Base-by-base conservation (phyloP, 2,113 vertebrate species). In the Eulemur macaco region DNA sequence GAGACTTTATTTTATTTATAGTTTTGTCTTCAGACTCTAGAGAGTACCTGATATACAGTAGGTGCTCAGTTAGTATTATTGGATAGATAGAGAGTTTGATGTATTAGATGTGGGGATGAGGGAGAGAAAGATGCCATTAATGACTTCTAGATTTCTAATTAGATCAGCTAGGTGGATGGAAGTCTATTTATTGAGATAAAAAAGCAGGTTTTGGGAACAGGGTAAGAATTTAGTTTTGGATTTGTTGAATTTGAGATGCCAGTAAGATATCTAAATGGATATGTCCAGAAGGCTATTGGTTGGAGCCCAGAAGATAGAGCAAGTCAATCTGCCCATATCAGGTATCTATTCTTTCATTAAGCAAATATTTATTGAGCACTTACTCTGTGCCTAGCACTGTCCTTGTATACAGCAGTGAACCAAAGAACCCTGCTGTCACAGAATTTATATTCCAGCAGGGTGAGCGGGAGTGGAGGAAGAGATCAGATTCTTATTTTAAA, bases 201-300 rank as follows among this genome's bases (percentile, higher is more conserved):
- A 52, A 91, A 87, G 31, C 5, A 66, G 45, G 6, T 76, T 95
- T 80, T 78, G 66, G 77, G 37, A 27, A 12, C 78, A 94, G 58
- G 58, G n/a, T 86, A 66, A 86, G 45, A 80, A 82, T 71, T 94
- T 66, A 58, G 71, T 60, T 96, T 94, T 78, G 69, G 34, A 58
- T 64, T 50, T 91, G 21, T 71, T 91, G 82, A 89, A 86, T 95
- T 96, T 71, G 73, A 84, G 54, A 58, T 94, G 31, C n/a, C 56
- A 88, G n/a, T 85, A 71, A 29, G 31, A 20, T 91, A 74, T 80
- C 47, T 89, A 88, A 89, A 68, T 84, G n/a, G 29, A 20, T 74
- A 74, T 89, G 27, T 23, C 34, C 73, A 76, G 31, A 37, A 37
- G 17, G n/a, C 31, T 74, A 1, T 63, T 95, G 37, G 4, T 85